Evolutionary conservation across 2,888 invertebrate genomes (phyloP).

Genomic region (Chaetoderma sp.): DNA sequence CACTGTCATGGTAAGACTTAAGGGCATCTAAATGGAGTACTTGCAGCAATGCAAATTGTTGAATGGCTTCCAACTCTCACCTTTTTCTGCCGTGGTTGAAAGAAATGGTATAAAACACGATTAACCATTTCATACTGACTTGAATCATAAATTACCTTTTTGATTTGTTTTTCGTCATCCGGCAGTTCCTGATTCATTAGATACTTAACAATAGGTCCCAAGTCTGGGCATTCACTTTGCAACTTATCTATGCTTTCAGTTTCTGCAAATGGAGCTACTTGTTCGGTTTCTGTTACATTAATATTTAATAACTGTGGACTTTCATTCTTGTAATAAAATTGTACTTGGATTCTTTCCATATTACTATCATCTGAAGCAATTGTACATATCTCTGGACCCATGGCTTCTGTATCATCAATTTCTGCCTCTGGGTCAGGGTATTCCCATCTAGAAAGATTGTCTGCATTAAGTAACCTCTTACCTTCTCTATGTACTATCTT

Average conservation of each 20-base stretch:
- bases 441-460: conserved; percentile 11
- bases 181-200: conserved; percentile 18
- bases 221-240: conserved; percentile 23
- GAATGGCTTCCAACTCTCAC: background rate
- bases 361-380: background rate
- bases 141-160: conserved; percentile 11
- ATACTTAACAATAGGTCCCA: conserved; percentile 14
- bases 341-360: no score
- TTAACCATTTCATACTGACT: conserved; percentile 23
- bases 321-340: no score
- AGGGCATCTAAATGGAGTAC: conserved; percentile 27
- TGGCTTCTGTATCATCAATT: background rate
- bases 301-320: no score
- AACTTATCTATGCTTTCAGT: no score
- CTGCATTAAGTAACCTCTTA: conserved; percentile 29
- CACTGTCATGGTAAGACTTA: conserved; percentile 30
- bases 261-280: no score
- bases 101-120: conserved; percentile 25
- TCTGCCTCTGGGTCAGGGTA: background rate
- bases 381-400: no score
- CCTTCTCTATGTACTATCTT: conserved; percentile 28
- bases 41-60: conserved; percentile 28
- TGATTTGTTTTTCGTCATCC: conserved; percentile 15
- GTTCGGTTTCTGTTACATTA: background rate
- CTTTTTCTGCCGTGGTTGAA: conserved; percentile 14